These are phyloP conservation scores for Haliaeetus leucogaster DNA, from an alignment of 2,113 vertebrate genomes.

Conservation along the genomic window DNA sequence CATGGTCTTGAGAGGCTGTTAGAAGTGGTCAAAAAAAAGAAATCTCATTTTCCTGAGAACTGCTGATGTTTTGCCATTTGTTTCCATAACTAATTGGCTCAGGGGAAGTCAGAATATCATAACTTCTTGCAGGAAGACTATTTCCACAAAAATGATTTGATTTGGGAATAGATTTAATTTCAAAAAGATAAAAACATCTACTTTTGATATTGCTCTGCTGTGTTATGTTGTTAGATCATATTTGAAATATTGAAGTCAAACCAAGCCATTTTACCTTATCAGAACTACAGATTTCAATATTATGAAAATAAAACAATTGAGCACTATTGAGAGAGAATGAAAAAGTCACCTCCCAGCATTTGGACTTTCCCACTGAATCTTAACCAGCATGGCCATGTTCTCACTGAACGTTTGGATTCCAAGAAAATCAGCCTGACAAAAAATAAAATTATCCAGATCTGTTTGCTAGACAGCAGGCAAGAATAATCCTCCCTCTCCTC, in stretches of 20 bases:
- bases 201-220: not conserved
- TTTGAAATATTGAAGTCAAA: slow-evolving; percentile 42
- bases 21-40: not conserved
- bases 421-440: not conserved
- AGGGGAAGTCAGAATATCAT: not conserved
- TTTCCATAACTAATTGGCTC: not conserved
- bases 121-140: not conserved
- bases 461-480: not conserved
- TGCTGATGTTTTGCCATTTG: not conserved
- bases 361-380: not conserved
- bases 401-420: not conserved
- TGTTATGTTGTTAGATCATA: not conserved
- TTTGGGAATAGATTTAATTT: slow-evolving; percentile 17
- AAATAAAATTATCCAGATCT: not conserved
- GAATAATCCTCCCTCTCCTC: not conserved
- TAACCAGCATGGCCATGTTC: not conserved
- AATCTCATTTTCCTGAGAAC: not conserved
- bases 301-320: not conserved
- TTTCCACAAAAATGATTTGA: not conserved
- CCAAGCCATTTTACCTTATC: slow-evolving; percentile 10
- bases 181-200: not conserved
- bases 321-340: not conserved
- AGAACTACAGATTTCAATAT: not conserved
- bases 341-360: not conserved
- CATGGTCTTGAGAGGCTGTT: not conserved